Conservation (phyloP, 2,888 invertebrate genomes). For the Rhamnusium bicolor region DNA sequence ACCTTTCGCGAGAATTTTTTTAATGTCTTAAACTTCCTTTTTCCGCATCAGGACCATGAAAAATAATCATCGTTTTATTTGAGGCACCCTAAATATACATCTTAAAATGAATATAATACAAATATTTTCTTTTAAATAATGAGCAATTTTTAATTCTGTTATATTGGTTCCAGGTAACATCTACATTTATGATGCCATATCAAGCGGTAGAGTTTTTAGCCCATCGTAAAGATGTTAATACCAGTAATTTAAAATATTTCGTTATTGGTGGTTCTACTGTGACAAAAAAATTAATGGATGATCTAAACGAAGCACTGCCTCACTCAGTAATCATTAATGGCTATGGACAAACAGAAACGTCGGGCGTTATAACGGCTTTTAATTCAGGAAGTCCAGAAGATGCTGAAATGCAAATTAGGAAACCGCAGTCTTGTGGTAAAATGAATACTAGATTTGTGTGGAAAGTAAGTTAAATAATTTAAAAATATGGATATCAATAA, state of each 20-base stretch:
- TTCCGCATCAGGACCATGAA: too few species aligned
- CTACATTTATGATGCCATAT: slow-evolving; percentile 57
- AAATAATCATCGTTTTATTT: too few species aligned
- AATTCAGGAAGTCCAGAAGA: slow-evolving; percentile 27
- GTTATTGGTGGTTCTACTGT: slow-evolving; percentile 37
- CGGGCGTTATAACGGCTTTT: slow-evolving; percentile 21
- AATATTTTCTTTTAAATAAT: too few species aligned
- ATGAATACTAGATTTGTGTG: slow-evolving; percentile 21
- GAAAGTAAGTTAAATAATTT: slow-evolving; percentile 68
- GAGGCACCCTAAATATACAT: too few species aligned
- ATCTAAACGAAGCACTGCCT: slow-evolving; percentile 31
- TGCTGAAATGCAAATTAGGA: slow-evolving; percentile 29
- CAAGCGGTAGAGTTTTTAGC: slow-evolving; percentile 50
- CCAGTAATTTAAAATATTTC: slow-evolving; percentile 28
- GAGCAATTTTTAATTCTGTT: too few species aligned
- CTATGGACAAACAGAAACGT: slow-evolving; percentile 45
- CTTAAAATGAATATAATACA: too few species aligned
- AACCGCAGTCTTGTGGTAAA: slow-evolving; percentile 44
- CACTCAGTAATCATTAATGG: slow-evolving; percentile 25
- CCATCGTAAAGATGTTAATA: slow-evolving; percentile 31
- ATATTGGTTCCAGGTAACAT: slow-evolving; percentile 55
- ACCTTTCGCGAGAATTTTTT: too few species aligned
- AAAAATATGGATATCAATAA: too few species aligned
- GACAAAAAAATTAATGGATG: slow-evolving; percentile 30
- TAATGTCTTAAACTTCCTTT: too few species aligned